phyloP scores from a whole-genome alignment of 2,888 invertebrate species.

The Quadriops clusia region DNA sequence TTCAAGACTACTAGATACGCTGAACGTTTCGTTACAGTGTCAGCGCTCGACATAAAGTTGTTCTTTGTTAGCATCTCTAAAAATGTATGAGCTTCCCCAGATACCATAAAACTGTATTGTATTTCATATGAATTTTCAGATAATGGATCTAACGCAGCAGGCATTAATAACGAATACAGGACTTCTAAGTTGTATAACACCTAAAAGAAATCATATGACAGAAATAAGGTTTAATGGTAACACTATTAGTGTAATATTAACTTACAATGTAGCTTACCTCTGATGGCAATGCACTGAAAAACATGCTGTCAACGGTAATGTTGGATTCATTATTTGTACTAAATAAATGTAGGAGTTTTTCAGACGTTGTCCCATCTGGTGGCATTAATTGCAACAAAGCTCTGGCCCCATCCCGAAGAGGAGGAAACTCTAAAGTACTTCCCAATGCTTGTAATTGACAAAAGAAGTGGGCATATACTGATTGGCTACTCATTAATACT shows the following conservation, averaged over 20 bases:
- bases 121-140: constrained; percentile 62
- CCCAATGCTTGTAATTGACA: constrained; percentile 82
- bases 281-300: constrained; percentile 60
- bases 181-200: constrained; percentile 55
- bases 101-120: constrained; percentile 55
- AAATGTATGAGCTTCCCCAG: constrained; percentile 54
- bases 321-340: constrained; percentile 32
- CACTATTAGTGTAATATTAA: constrained; percentile 2
- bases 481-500: constrained; percentile 74
- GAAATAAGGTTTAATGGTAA: constrained; percentile 7
- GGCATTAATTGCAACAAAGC: constrained; percentile 71
- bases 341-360: constrained; percentile 46
- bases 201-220: constrained; percentile 31
- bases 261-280: constrained; percentile 42
- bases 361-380: constrained; percentile 44
- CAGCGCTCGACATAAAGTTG: constrained; percentile 69
- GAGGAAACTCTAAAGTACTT: constrained; percentile 65
- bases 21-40: constrained; percentile 53
- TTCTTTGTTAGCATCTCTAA: constrained; percentile 75
- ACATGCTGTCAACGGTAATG: constrained; percentile 47
- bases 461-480: constrained; percentile 67
- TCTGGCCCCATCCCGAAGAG: constrained; percentile 73
- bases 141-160: constrained; percentile 69
- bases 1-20: constrained; percentile 82
- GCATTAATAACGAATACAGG: constrained; percentile 83